Conservation (phyloP, 2,113 vertebrate species). For the Aleadryas rufinucha region DNA sequence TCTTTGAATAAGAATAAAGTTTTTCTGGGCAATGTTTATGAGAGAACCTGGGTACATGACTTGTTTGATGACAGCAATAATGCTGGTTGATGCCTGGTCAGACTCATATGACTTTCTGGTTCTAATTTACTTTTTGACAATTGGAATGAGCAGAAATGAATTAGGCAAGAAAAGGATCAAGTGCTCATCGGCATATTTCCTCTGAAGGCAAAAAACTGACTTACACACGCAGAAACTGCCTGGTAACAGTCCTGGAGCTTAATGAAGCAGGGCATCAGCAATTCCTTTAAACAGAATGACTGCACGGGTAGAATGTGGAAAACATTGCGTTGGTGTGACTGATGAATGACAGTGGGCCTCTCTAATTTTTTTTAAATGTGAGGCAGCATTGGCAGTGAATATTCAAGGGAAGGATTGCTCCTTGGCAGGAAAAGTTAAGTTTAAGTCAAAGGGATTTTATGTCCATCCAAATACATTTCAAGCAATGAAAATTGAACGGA, state of each 20-base stretch:
- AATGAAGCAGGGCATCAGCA: background rate
- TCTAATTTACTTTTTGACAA: conserved; percentile 61
- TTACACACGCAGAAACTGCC: background rate
- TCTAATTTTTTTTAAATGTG: background rate
- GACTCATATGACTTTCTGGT: background rate
- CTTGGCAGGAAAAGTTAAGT: background rate
- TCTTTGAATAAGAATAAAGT: conserved; percentile 52
- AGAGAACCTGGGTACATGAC: conserved; percentile 34
- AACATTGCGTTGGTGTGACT: background rate
- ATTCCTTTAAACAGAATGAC: background rate
- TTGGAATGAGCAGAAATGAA: background rate
- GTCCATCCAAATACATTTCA: background rate
- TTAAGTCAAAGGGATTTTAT: background rate
- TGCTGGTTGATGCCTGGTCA: conserved; percentile 3
- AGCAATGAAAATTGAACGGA: background rate
- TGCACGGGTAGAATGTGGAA: background rate
- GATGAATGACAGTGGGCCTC: background rate
- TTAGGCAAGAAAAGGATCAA: background rate
- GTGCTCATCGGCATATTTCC: background rate
- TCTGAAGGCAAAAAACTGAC: background rate
- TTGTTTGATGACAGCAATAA: conserved; percentile 59
- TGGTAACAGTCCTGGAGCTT: background rate
- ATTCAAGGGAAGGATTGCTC: background rate
- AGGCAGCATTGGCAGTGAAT: background rate
- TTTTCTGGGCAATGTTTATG: conserved; percentile 51